Percentiles rank a stretch among this genome's conserved stretches.
Conservation (phyloP, 2,797 vertebrate genomes). For the Rhincodon typus region DNA sequence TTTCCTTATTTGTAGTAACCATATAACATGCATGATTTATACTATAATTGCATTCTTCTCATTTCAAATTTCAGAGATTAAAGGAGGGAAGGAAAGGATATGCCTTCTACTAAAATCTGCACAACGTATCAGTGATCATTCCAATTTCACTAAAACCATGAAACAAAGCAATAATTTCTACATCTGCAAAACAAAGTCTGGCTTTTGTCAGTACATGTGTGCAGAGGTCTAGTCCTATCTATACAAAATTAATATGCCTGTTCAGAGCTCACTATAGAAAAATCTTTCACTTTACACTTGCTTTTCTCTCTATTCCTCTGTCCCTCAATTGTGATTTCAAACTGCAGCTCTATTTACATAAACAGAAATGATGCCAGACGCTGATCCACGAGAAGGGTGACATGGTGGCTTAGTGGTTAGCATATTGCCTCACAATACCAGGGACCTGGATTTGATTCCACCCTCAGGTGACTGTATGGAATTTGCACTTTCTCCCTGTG, state of each 20-base stretch:
- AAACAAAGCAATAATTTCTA: conserved; percentile 85
- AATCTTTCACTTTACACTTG: conserved; percentile 53
- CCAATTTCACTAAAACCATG: conserved; percentile 72
- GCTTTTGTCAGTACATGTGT: conserved; percentile 65
- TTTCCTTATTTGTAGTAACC: conserved; percentile 97
- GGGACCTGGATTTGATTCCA: too few relatives aligned
- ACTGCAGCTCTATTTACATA: neutral
- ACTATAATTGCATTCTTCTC: conserved; percentile 86
- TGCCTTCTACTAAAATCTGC: conserved; percentile 71
- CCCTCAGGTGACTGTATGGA: too few relatives aligned
- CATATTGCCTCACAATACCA: too few relatives aligned
- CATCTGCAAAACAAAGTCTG: conserved; percentile 75
- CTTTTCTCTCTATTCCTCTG: neutral
- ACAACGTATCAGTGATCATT: conserved; percentile 74
- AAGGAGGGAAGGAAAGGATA: conserved; percentile 61
- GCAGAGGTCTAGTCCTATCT: conserved; percentile 74
- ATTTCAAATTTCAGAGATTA: conserved; percentile 88
- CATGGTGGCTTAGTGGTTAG: too few relatives aligned
- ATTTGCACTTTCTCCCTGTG: too few relatives aligned
- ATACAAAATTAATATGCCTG: conserved; percentile 79
- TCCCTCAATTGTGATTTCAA: neutral
- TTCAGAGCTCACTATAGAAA: conserved; percentile 78
- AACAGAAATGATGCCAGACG: neutral
- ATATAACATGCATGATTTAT: conserved; percentile 97
- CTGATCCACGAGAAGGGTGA: neutral